phyloP scores from a whole-genome alignment of 2,797 vertebrate genomes.

The Artibeus lituratus region DNA sequence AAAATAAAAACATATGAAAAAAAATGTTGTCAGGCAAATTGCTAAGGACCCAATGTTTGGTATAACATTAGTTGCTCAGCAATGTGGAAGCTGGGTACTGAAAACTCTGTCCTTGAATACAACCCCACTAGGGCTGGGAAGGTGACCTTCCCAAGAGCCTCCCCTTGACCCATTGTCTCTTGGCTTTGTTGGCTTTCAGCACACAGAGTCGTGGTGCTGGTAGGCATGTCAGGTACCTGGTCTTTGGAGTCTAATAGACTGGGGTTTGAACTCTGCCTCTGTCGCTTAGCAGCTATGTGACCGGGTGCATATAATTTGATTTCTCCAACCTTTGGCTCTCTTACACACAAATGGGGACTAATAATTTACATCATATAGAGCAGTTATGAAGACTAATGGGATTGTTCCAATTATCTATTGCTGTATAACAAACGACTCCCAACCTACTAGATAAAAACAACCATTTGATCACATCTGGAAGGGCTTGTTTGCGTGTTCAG shows the following conservation, averaged over 20 bases:
- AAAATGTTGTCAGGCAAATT: neutral
- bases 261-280: neutral
- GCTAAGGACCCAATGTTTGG: neutral
- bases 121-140: too few relatives aligned
- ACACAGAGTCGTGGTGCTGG: neutral
- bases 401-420: neutral
- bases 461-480: neutral
- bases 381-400: neutral
- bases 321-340: neutral
- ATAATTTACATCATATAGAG: neutral
- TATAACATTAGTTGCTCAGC: neutral
- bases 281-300: neutral
- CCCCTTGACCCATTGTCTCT: neutral
- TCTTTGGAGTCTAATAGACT: neutral
- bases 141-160: neutral
- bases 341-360: neutral
- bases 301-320: neutral
- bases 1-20: constrained; percentile 1
- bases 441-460: neutral
- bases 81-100: neutral
- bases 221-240: neutral
- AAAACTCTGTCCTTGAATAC: neutral
- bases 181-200: neutral
- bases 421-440: neutral
- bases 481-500: neutral